A percentile compares a stretch with the other conserved stretches of the same genome.
phyloP scores from a whole-genome alignment of 2,113 vertebrate genomes.

The cattle (Bos taurus) region ARS-UCD2.0 NC_037343.1:25885001-25885500 shows the following conservation, averaged over 20 bases:
- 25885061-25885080: not conserved
- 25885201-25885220: not conserved
- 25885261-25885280: not conserved
- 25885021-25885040: not conserved
- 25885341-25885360: not conserved
- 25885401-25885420: not conserved
- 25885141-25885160: not conserved
- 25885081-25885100: not conserved
- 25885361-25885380: not conserved
- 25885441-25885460: not conserved
- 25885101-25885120: not conserved
- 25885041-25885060: not conserved
- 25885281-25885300: not conserved
- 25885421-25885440: not conserved
- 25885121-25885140: not conserved
- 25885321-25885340: not conserved
- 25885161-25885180: not conserved
- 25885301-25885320: not conserved
- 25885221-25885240: not conserved
- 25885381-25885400: not conserved
- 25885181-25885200: not conserved
- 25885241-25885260: not conserved
- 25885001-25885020: not conserved
- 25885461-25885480: not conserved
- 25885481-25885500: not conserved